Percentiles rank a stretch among this genome's conserved stretches.
Evolutionary conservation across 2,113 vertebrate species (phyloP).

Genomic region (Pantherophis guttatus): DNA sequence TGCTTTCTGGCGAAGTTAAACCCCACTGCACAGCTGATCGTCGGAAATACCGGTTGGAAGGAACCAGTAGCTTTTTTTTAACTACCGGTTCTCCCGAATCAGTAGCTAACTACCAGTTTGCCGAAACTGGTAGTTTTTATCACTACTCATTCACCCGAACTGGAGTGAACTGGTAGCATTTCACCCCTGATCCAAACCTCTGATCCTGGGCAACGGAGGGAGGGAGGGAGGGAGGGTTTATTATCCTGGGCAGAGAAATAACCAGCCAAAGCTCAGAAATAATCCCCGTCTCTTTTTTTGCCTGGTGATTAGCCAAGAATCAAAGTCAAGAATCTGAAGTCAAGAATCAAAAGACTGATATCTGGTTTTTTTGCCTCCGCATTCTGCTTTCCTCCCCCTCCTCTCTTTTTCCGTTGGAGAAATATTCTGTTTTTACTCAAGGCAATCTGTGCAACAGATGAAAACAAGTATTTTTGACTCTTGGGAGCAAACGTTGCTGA

Average conservation of each 20-base stretch:
- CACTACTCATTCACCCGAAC: no score
- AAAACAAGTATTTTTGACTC: slow-evolving; percentile 5
- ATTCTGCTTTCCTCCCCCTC: background rate
- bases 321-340: background rate
- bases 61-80: no score
- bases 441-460: background rate
- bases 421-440: background rate
- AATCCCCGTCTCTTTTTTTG: background rate
- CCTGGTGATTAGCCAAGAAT: background rate
- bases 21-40: no score
- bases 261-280: background rate
- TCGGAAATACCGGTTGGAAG: no score
- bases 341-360: background rate
- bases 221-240: background rate
- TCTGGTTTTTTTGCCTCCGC: background rate
- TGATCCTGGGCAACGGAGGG: background rate
- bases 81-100: no score
- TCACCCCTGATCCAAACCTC: background rate
- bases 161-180: no score
- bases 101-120: no score
- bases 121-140: no score
- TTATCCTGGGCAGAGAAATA: background rate
- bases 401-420: background rate
- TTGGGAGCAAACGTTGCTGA: background rate
- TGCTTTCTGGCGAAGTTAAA: no score